A percentile compares a stretch with the other conserved stretches of the same genome.
phyloP scores from a whole-genome alignment of 2,113 vertebrate species.

The Miniopterus natalensis region DNA sequence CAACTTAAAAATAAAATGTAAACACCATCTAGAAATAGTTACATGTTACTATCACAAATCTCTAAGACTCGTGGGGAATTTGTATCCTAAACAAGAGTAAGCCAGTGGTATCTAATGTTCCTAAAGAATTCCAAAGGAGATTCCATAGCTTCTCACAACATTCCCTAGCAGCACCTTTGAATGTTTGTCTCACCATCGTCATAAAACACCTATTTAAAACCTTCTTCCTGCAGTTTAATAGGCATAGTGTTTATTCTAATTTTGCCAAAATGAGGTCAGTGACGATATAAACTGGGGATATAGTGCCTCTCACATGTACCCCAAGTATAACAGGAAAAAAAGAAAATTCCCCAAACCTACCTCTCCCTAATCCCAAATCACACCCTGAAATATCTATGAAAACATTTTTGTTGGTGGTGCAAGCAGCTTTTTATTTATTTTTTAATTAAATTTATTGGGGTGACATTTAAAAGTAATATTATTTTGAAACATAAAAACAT shows the following conservation, averaged over 20 bases:
- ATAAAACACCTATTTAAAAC: conserved; percentile 57
- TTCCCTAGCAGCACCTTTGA: conserved; percentile 2
- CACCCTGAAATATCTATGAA: not conserved
- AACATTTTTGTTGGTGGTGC: not conserved
- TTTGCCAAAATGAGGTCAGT: conserved; percentile 42
- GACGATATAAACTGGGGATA: not conserved
- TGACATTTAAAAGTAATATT: not conserved
- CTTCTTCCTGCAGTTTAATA: not conserved
- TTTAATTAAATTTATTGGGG: not conserved
- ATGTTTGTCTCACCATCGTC: not conserved
- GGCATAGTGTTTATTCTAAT: conserved; percentile 15
- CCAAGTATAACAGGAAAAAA: not conserved
- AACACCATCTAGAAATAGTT: not conserved
- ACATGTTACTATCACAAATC: not conserved
- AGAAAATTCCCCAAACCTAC: not conserved
- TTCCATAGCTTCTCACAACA: not conserved
- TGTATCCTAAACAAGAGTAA: not conserved
- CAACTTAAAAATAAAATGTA: conserved; percentile 20
- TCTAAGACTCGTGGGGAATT: not conserved
- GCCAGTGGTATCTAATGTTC: not conserved
- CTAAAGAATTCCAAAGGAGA: conserved; percentile 36
- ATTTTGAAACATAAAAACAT: conserved; percentile 12
- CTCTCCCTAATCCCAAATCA: not conserved
- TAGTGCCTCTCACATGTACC: not conserved
- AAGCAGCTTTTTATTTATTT: not conserved